These are phyloP conservation scores for Syrrhaptes paradoxus DNA, from an alignment of 2,113 vertebrate genomes.

Conservation along the genomic window DNA sequence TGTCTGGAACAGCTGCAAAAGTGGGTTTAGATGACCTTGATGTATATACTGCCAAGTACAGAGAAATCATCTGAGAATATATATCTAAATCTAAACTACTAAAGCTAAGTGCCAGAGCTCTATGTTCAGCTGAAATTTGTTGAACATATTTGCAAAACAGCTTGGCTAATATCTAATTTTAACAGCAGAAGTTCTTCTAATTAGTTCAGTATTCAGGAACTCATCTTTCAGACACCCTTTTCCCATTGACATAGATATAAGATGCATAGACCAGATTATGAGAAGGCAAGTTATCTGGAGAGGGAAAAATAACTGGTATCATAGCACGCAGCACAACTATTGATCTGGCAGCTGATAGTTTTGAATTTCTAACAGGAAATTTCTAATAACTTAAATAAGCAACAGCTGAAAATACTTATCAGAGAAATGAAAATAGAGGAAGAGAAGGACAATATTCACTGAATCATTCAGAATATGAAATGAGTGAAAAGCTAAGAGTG, in stretches of 20 bases:
- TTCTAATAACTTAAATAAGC: not conserved
- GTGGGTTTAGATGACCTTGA: conserved; percentile 6
- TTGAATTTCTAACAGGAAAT: not conserved
- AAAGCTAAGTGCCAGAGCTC: not conserved
- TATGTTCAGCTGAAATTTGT: not conserved
- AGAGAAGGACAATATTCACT: not conserved
- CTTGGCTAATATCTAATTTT: conserved; percentile 41
- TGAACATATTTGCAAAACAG: conserved; percentile 12
- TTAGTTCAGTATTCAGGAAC: conserved; percentile 18
- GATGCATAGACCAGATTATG: not conserved
- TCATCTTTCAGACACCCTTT: not conserved
- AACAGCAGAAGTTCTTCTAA: conserved; percentile 29
- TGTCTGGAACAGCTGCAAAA: not conserved
- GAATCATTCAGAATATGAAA: not conserved
- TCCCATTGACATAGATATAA: not conserved
- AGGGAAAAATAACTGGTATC: not conserved
- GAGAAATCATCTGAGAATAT: not conserved
- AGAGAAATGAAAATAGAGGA: not conserved
- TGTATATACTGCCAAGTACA: not conserved
- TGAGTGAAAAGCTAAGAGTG: not conserved
- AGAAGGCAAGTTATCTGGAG: not conserved
- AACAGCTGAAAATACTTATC: not conserved
- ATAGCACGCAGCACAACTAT: not conserved
- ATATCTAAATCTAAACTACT: not conserved
- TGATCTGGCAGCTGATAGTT: not conserved